phyloP scores from a whole-genome alignment of 1,140 invertebrate genomes.

The Drepana arcuata region DNA sequence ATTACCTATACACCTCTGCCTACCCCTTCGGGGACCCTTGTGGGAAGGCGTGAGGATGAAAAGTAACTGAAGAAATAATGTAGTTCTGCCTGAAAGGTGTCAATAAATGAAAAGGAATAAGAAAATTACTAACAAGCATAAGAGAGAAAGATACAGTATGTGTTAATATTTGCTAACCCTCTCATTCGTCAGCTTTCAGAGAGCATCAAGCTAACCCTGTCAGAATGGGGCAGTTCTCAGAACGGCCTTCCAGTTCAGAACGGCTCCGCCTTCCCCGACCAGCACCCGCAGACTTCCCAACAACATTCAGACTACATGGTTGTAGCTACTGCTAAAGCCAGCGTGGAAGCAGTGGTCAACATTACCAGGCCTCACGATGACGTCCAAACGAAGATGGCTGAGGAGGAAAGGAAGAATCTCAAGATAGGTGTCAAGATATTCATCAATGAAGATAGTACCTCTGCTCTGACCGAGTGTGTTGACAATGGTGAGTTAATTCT shows the following conservation, averaged over 20 bases:
- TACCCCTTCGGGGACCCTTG: too few species aligned
- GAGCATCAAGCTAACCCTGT: conserved; percentile 78
- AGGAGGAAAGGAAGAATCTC: conserved; percentile 74
- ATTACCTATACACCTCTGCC: too few species aligned
- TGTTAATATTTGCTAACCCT: too few species aligned
- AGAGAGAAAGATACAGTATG: too few species aligned
- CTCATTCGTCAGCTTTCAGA: conserved; percentile 79
- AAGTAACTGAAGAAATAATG: too few species aligned
- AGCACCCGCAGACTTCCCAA: conserved; percentile 15
- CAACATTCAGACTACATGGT: conserved; percentile 46
- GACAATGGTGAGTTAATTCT: conserved; percentile 72
- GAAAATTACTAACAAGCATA: too few species aligned
- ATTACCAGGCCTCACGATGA: conserved; percentile 72
- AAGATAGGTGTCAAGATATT: conserved; percentile 79
- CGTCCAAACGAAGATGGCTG: conserved; percentile 72
- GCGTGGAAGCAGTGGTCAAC: conserved; percentile 39
- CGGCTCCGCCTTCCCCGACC: conserved; percentile 20
- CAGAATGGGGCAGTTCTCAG: conserved; percentile 64
- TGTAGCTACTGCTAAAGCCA: conserved; percentile 24
- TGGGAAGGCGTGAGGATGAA: too few species aligned
- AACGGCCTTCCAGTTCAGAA: conserved; percentile 34
- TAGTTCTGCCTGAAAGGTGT: too few species aligned
- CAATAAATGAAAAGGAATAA: too few species aligned
- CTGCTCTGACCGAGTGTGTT: conserved; percentile 71
- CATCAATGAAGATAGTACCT: conserved; percentile 73